These are phyloP conservation scores for Dendronephthya gigantea DNA, from an alignment of 64 coral and sea anemone genomes.

Conservation along the genomic window DNA sequence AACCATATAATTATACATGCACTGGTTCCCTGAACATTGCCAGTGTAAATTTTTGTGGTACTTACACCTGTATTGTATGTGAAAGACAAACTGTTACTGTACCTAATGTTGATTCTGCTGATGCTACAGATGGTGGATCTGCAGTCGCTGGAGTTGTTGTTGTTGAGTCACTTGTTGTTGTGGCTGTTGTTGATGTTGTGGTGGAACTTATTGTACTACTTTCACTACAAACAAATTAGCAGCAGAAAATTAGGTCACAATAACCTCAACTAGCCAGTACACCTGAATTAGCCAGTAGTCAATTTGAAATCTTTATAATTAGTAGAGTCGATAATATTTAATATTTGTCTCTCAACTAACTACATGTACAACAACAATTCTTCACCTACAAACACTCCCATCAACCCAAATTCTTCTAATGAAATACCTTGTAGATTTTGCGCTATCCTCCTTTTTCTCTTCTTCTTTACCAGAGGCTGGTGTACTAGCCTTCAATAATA, in stretches of 20 bases:
- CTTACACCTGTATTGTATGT: too few relatives aligned
- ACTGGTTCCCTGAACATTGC: too few relatives aligned
- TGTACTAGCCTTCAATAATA: neutral
- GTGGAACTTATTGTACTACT: neutral
- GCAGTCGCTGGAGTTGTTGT: neutral
- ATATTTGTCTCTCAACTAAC: too few relatives aligned
- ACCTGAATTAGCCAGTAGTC: too few relatives aligned
- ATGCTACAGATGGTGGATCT: neutral
- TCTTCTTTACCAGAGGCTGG: neutral
- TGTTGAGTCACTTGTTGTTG: neutral
- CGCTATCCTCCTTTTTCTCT: neutral
- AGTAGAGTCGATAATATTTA: too few relatives aligned
- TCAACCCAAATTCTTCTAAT: neutral
- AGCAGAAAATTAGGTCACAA: too few relatives aligned
- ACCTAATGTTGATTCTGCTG: conserved; percentile 16
- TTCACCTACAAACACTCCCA: neutral
- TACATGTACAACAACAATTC: neutral
- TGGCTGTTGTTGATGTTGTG: neutral
- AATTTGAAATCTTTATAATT: too few relatives aligned
- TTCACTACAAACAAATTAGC: neutral
- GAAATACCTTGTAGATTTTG: neutral
- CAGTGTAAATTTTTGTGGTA: too few relatives aligned
- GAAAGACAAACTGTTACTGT: neutral
- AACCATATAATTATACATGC: too few relatives aligned
- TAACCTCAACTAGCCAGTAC: too few relatives aligned